Base-by-base conservation (phyloP, 2,797 vertebrate species). In the Pteronotus mesoamericanus region DNA sequence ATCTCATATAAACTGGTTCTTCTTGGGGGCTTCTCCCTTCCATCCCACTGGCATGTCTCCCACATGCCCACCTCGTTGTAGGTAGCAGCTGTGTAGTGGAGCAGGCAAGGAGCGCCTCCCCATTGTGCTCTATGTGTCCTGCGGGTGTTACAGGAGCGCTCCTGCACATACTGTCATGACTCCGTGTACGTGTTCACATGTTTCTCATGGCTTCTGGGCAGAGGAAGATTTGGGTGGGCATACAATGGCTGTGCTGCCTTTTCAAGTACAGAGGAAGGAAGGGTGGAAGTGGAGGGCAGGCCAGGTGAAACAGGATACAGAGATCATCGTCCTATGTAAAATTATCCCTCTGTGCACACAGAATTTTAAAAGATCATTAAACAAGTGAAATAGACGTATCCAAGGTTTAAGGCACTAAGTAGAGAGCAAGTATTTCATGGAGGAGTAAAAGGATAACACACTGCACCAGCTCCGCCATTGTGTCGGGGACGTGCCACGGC, bases 111-210 rank as follows among this genome's bases (percentile, higher is more conserved):
- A 39, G 7, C 16, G 29, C n/a, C n/a, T 18, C 42, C 42, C 11
- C 11, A 2, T 90, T 34, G 8, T 2, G 46, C 46, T 51, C 34
- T 21, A 0, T 5, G 15, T 6, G 12, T 32, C 6, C 12, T 2
- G 0, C 11, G 21, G 24, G 5, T 34, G 18, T 14, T 4, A 9
- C 12, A 32, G 66, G 26, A 14, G 75, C 0, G 4, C 11, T 24
- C 37, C 46, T 10, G 22, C 14, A 10, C 2, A 1, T 11, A 64
- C 53, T 1, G 21, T 4, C 10, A 0, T 21, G 55, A 55, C 55
- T 29, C 53, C 0, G 0, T 22, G 3, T 16, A 21, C 10, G 1
- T 0, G 2, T 12, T 11, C 0, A 6, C 2, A 0, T 6, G 59
- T 18, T 5, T 10, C 59, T 69, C 51, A 6, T 32, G 22, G 29